These are phyloP conservation scores for Nycticorax nycticorax DNA, from an alignment of 2,113 vertebrate genomes.

Conservation along the genomic window DNA sequence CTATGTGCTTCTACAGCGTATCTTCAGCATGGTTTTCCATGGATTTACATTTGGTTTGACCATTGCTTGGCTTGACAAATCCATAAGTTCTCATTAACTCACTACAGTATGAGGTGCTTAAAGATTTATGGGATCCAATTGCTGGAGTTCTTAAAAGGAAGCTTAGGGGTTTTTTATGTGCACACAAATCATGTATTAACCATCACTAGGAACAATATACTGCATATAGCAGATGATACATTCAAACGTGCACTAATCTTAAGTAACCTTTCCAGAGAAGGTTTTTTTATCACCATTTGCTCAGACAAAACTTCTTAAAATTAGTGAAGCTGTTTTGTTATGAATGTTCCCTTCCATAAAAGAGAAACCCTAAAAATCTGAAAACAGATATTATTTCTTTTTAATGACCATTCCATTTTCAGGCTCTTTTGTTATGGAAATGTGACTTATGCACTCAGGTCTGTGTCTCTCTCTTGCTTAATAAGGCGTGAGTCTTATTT, in stretches of 20 bases:
- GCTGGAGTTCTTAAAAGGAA: neutral
- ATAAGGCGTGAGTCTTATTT: neutral
- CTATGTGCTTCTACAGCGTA: neutral
- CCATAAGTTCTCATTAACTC: neutral
- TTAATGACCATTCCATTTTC: neutral
- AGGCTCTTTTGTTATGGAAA: neutral
- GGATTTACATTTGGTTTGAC: neutral
- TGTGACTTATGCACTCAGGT: neutral
- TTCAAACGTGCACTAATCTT: neutral
- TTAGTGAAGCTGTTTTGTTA: neutral
- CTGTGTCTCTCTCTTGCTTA: neutral
- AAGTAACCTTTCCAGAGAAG: neutral
- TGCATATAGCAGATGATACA: neutral
- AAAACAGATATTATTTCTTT: neutral
- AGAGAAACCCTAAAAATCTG: neutral
- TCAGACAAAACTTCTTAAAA: neutral
- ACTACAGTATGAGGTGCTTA: neutral
- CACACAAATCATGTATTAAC: neutral
- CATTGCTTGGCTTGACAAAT: neutral
- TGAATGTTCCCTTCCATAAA: neutral
- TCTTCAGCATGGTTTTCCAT: neutral
- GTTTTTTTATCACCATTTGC: neutral
- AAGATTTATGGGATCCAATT: neutral
- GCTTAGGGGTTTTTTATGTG: rapidly evolving
- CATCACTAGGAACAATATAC: neutral